These are phyloP conservation scores for Salarias fasciatus DNA, from an alignment of 2,797 vertebrate species.

Conservation along the genomic window DNA sequence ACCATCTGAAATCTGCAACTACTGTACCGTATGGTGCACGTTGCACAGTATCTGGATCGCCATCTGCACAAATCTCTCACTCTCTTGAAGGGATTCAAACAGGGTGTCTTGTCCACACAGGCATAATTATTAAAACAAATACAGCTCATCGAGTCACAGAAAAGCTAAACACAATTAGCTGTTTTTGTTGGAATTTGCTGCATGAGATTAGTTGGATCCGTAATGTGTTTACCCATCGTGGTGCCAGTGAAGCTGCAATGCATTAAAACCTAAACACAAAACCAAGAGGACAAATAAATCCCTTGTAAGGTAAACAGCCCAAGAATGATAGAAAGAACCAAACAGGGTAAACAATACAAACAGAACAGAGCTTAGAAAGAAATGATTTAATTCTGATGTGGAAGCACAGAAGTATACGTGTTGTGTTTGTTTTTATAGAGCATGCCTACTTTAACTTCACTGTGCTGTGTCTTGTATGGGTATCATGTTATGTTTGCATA, in stretches of 20 bases:
- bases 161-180: constrained; percentile 74
- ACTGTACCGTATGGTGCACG: background rate
- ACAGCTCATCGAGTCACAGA: constrained; percentile 49
- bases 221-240: constrained; percentile 70
- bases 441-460: constrained; percentile 43
- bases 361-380: constrained; percentile 26
- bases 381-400: constrained; percentile 29
- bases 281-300: constrained; percentile 71
- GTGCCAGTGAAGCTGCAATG: constrained; percentile 66
- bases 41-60: background rate
- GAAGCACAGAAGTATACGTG: constrained; percentile 4
- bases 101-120: constrained; percentile 48
- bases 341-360: constrained; percentile 61
- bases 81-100: constrained; percentile 35
- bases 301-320: constrained; percentile 53
- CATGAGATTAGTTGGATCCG: constrained; percentile 60
- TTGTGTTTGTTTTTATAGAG: constrained; percentile 39
- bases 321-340: constrained; percentile 39
- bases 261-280: constrained; percentile 69
- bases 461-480: constrained; percentile 47
- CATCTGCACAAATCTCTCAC: constrained; percentile 8
- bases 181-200: constrained; percentile 67
- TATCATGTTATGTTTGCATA: constrained; percentile 39
- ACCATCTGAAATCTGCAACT: background rate
- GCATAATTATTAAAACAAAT: constrained; percentile 77